Evolutionary conservation across 2,888 invertebrate species (phyloP).

Genomic region (Amphimallon solstitiale): DNA sequence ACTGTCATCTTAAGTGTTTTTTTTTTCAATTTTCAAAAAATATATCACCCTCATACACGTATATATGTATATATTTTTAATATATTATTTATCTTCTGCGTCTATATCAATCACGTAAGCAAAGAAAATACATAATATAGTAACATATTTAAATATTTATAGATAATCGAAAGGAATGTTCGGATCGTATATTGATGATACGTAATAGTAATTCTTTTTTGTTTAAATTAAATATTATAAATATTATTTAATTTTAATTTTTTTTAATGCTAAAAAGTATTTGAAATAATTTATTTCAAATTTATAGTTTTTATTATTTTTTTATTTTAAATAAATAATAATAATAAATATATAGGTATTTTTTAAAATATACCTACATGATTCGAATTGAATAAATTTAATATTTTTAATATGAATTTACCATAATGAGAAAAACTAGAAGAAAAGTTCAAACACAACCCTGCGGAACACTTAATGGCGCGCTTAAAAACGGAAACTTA

Average conservation of each 20-base stretch:
- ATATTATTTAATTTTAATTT: not conserved
- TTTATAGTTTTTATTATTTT: not conserved
- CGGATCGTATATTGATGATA: not conserved
- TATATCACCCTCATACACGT: not conserved
- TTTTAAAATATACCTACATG: too few relatives aligned
- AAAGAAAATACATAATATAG: conserved; percentile 1
- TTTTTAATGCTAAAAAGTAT: conserved; percentile 12
- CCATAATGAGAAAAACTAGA: too few relatives aligned
- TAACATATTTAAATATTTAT: not conserved
- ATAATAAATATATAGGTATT: too few relatives aligned
- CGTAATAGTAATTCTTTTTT: not conserved
- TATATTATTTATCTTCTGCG: conserved; percentile 22
- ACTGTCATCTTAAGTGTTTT: conserved; percentile 11
- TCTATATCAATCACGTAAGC: not conserved
- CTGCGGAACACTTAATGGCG: too few relatives aligned
- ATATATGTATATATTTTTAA: not conserved
- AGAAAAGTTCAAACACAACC: too few relatives aligned
- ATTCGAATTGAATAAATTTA: too few relatives aligned
- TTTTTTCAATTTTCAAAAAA: conserved; percentile 4
- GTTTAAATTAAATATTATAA: conserved; percentile 1
- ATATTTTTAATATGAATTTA: too few relatives aligned
- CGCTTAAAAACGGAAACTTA: too few relatives aligned
- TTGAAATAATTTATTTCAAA: conserved; percentile 17
- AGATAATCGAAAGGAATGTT: conserved; percentile 21
- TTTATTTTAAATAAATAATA: too few relatives aligned